A percentile compares a stretch with the other conserved stretches of the same genome.
phyloP scores from a whole-genome alignment of 2,888 invertebrate species.

The Tortrix viridana region DNA sequence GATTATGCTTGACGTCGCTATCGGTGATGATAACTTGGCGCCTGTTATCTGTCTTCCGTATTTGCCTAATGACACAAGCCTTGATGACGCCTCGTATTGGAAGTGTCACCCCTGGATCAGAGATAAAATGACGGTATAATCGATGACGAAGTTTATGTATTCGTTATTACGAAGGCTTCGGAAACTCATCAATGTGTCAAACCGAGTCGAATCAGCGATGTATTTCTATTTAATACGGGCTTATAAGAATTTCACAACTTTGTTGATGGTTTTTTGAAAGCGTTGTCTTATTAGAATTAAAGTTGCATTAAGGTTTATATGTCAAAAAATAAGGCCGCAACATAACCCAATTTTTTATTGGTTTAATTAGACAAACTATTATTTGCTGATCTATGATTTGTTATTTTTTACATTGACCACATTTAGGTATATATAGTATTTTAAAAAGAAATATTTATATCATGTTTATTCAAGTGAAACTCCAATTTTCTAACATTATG shows the following conservation, averaged over 20 bases:
- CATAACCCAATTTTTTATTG: no score
- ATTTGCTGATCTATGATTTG: no score
- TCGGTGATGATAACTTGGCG: conserved; percentile 37
- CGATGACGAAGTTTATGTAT: conserved; percentile 36
- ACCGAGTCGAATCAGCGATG: conserved; percentile 27
- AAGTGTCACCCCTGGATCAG: conserved; percentile 38
- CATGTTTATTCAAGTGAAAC: background rate
- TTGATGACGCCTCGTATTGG: conserved; percentile 39
- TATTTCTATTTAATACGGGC: conserved; percentile 6
- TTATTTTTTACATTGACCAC: no score
- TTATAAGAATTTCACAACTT: conserved; percentile 15
- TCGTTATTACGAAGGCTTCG: conserved; percentile 30
- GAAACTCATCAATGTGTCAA: conserved; percentile 36
- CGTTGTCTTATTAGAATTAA: conserved; percentile 1
- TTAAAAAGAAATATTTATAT: no score
- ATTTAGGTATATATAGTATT: no score
- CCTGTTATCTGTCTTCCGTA: conserved; percentile 39
- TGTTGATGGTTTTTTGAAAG: background rate
- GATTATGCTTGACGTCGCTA: conserved; percentile 36
- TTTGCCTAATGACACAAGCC: conserved; percentile 39
- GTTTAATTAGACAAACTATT: no score
- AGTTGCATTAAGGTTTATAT: background rate
- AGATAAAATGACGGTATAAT: conserved; percentile 37
- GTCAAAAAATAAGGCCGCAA: no score
- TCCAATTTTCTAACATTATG: no score